These are phyloP conservation scores for Orthonyx spaldingii DNA, from an alignment of 2,113 vertebrate genomes.

Conservation along the genomic window DNA sequence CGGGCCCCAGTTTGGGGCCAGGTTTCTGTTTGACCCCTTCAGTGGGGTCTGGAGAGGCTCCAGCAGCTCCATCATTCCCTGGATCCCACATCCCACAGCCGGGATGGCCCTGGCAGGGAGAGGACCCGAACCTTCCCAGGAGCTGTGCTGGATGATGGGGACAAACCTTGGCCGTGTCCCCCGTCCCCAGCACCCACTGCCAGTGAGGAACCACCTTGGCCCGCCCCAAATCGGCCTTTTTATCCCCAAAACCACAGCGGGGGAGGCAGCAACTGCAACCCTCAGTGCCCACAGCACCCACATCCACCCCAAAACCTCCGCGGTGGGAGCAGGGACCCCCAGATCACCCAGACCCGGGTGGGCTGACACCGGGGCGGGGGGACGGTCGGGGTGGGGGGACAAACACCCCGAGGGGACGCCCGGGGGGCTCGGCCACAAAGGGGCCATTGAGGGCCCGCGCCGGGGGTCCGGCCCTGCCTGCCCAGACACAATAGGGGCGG, in stretches of 20 bases:
- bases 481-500: conserved; percentile 82
- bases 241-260: rapidly evolving
- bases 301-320: background rate
- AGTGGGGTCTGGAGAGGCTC: rapidly evolving
- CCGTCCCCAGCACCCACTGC: rapidly evolving
- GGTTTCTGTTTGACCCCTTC: background rate
- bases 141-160: too few species aligned
- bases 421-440: conserved; percentile 85
- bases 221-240: background rate
- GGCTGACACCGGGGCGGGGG: background rate
- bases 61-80: background rate
- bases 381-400: background rate
- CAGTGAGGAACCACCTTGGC: rapidly evolving
- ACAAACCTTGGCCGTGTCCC: background rate
- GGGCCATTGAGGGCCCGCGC: conserved; percentile 83
- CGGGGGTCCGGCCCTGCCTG: conserved; percentile 76
- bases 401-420: background rate
- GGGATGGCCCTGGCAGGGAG: background rate
- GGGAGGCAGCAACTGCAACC: background rate
- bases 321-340: background rate
- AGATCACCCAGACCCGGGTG: rapidly evolving
- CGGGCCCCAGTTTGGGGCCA: rapidly evolving
- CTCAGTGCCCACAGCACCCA: background rate
- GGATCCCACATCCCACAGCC: rapidly evolving
- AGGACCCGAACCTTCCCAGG: too few species aligned